Percentiles rank a stretch among this genome's conserved stretches.
phyloP scores from a whole-genome alignment of 2,113 vertebrate species.

The Vireo altiloquus region DNA sequence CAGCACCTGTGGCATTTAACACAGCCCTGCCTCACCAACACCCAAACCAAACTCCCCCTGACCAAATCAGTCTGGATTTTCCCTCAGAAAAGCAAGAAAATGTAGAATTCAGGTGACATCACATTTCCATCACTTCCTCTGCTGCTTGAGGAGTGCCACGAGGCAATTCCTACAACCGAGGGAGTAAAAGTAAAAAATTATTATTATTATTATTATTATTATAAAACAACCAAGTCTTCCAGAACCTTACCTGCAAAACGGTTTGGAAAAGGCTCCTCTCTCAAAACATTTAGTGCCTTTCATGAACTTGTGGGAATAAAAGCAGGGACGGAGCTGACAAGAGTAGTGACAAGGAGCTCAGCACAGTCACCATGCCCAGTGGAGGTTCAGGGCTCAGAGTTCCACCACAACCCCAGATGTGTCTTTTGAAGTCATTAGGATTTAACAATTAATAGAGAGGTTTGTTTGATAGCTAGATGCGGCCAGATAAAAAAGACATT shows the following conservation, averaged over 20 bases:
- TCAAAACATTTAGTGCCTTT: background rate
- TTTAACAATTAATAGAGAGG: constrained; percentile 18
- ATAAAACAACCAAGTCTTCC: background rate
- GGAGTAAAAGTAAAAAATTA: background rate
- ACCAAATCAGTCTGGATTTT: background rate
- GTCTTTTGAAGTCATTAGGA: background rate
- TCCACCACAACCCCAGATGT: background rate
- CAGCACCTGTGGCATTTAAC: background rate
- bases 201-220: background rate
- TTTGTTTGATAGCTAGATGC: constrained; percentile 12
- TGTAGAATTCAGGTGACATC: background rate
- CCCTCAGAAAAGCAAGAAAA: background rate
- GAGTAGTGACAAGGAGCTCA: background rate
- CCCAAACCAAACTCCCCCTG: background rate
- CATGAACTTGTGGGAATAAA: background rate
- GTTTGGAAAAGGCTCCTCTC: background rate
- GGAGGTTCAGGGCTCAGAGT: background rate
- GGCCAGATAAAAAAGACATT: background rate
- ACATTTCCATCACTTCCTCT: background rate
- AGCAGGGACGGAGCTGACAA: background rate
- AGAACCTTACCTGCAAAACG: background rate
- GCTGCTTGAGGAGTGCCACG: background rate
- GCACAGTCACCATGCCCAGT: background rate
- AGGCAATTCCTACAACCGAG: background rate
- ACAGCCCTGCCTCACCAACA: background rate